Evolutionary conservation across 2,888 invertebrate species (phyloP), one percentile per base, ranked within the genome.

Genomic region (Oligia fasciuncula): DNA sequence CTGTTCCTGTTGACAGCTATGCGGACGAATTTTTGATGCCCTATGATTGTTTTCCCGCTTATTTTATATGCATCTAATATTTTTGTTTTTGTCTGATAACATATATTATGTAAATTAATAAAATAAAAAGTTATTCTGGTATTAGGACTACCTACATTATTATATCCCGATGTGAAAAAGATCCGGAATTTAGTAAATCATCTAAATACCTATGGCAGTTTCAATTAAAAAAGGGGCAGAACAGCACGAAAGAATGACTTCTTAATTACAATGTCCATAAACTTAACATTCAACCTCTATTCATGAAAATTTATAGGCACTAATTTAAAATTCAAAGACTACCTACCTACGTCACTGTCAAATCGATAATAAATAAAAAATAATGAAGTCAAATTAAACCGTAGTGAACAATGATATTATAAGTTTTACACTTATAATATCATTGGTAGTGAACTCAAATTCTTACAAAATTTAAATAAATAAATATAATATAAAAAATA

Each of bases 301-400:
- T n/a, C 40, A 43, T 35, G 35, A 63, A 75, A 29, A 40, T 72
- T 0, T 46, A 2, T 46, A 40, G 4, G 29, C 43, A 43, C 57
- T 29, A 14, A 74, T 73, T 73, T 71, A 70, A 83, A 77, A 67
- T 74, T 86, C 68, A 73, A 83, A 75, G 40, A n/a, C 29, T 8
- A 29, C 29, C 29, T 29, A 29, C 29, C 29, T 29, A 68, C 67
- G 43, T 87, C 77, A 74, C 73, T 82, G 87, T 87, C 88, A 81
- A 74, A 73, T 43, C n/a, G 57, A 43, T 65, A 63, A 73, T 83
- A 73, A 71, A 76, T 40, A 79, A 78, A 85, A 79, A 78, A 81
- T 62, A 73, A 88, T 88, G 83, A 88, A 81, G 69, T 83, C 66
- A 80, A 83, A 82, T 79, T 74, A n/a, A 71, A 71, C 54, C 54